A percentile compares a stretch with the other conserved stretches of the same genome.
Evolutionary conservation across 2,888 invertebrate genomes (phyloP).

Genomic region (Aleiodes alternator): DNA sequence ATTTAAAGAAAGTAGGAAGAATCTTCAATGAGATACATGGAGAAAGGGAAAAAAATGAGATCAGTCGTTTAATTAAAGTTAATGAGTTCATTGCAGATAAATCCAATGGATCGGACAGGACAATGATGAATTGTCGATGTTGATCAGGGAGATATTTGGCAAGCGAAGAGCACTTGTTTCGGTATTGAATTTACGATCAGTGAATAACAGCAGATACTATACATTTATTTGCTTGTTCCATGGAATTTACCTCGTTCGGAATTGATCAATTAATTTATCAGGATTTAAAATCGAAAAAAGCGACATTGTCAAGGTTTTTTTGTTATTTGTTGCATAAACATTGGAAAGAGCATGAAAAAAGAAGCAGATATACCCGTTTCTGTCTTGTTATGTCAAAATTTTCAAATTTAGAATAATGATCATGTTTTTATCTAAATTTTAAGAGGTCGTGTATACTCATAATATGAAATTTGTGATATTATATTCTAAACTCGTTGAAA

Average conservation of each 20-base stretch:
- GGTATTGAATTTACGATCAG: conserved; percentile 6
- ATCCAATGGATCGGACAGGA: neutral
- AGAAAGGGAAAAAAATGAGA: neutral
- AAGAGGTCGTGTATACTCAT: too few relatives aligned
- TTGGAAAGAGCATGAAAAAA: too few relatives aligned
- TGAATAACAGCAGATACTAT: neutral
- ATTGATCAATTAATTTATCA: conserved; percentile 6
- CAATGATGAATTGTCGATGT: conserved; percentile 8
- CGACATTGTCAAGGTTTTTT: too few relatives aligned
- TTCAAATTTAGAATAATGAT: too few relatives aligned
- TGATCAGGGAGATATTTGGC: neutral
- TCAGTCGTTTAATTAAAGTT: conserved; percentile 3
- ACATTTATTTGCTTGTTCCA: too few relatives aligned
- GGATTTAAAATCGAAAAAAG: neutral
- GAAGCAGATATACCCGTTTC: too few relatives aligned
- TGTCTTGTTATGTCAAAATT: too few relatives aligned
- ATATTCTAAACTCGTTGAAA: too few relatives aligned
- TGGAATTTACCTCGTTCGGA: neutral
- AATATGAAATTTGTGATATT: too few relatives aligned
- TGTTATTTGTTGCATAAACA: too few relatives aligned
- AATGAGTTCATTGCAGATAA: conserved; percentile 7
- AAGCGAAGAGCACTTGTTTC: neutral
- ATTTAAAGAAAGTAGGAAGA: neutral
- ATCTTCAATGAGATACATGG: neutral
- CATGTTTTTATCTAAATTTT: too few relatives aligned